Percentiles rank a stretch among this genome's conserved stretches.
Evolutionary conservation across 2,888 invertebrate species (phyloP).

Genomic region (Nowickia ferox): DNA sequence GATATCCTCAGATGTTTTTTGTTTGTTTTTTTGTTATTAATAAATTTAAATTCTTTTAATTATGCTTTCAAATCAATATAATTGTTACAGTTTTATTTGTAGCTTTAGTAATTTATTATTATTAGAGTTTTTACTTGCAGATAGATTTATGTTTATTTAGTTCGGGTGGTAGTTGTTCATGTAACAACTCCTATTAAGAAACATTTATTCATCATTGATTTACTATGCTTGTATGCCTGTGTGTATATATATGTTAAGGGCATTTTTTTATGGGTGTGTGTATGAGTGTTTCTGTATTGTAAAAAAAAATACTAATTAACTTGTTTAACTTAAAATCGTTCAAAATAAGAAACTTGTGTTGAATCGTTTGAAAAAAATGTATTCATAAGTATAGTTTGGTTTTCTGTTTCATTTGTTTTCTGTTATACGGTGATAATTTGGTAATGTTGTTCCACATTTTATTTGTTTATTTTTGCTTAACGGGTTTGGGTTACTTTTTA

Average conservation of each 20-base stretch:
- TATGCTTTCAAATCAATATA: conserved; percentile 62
- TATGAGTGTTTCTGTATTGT: conserved; percentile 64
- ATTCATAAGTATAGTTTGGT: conserved; percentile 20
- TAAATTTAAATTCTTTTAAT: conserved; percentile 68
- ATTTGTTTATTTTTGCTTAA: conserved; percentile 15
- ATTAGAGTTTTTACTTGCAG: conserved; percentile 67
- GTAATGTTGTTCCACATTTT: conserved; percentile 56
- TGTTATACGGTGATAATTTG: conserved; percentile 57
- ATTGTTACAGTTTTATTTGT: conserved; percentile 56
- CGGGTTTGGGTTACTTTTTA: neutral
- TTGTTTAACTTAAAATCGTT: conserved; percentile 30
- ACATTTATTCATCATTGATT: conserved; percentile 50
- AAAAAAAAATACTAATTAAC: neutral
- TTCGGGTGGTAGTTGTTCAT: conserved; percentile 42
- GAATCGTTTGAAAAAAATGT: conserved; percentile 16
- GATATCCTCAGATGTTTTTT: conserved; percentile 82
- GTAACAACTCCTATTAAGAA: conserved; percentile 53
- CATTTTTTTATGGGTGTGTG: conserved; percentile 46
- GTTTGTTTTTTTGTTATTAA: conserved; percentile 74
- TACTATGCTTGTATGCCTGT: neutral
- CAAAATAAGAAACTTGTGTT: neutral
- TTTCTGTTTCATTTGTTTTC: conserved; percentile 40
- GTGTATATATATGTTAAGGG: conserved; percentile 37
- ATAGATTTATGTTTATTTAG: conserved; percentile 71
- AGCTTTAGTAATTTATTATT: conserved; percentile 23